Evolutionary conservation across 2,797 vertebrate genomes (phyloP).

Genomic region (Ficedula albicollis): DNA sequence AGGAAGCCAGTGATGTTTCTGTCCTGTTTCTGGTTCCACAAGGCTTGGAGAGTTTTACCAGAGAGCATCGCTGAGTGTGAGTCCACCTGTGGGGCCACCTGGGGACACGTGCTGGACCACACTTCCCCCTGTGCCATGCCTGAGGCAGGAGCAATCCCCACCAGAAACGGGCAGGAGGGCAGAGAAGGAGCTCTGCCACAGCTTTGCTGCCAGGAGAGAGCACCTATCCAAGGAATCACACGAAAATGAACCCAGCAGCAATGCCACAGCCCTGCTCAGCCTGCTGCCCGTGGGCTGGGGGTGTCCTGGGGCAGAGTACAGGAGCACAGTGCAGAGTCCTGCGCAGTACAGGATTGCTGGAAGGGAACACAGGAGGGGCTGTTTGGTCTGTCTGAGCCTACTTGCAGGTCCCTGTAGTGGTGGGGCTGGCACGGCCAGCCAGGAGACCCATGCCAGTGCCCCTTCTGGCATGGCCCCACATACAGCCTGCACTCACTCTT

Average conservation of each 20-base stretch:
- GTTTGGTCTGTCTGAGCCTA: background rate
- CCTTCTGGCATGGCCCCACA: too few relatives aligned
- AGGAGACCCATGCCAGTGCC: background rate
- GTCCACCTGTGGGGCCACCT: rapidly evolving
- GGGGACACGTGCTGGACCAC: background rate
- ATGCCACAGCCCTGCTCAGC: background rate
- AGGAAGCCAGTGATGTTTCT: background rate
- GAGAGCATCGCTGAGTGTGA: background rate
- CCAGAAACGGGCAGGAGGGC: background rate
- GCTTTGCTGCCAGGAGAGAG: background rate
- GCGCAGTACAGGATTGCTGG: background rate
- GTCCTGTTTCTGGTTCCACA: background rate
- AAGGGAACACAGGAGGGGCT: background rate
- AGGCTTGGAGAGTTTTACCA: background rate
- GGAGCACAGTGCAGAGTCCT: too few relatives aligned
- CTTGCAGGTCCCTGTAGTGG: rapidly evolving
- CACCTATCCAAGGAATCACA: background rate
- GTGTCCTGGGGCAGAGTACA: background rate
- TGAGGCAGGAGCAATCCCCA: background rate
- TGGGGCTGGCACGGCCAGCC: background rate
- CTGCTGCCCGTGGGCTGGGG: background rate
- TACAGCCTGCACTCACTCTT: background rate
- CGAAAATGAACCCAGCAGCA: background rate
- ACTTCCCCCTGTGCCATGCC: rapidly evolving
- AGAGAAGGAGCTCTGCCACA: background rate